Evolutionary conservation across 2,797 vertebrate species (phyloP).

Genomic region (Ficedula albicollis): DNA sequence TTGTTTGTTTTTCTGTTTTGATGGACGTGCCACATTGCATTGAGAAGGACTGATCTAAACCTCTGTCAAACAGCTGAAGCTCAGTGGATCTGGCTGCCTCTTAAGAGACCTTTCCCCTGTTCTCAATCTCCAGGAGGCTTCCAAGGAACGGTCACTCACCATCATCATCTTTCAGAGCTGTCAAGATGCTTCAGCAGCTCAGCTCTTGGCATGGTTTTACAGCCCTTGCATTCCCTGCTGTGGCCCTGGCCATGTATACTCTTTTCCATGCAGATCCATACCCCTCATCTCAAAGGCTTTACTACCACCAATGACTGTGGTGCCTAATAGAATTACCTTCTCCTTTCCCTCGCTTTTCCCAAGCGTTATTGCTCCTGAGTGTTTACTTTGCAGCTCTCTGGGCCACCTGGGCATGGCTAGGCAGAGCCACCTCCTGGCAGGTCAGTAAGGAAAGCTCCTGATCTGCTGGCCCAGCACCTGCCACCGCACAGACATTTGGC

Average conservation of each 20-base stretch:
- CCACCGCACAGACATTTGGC: background rate
- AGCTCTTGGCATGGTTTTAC: background rate
- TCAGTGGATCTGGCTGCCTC: conserved; percentile 1
- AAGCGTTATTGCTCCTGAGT: background rate
- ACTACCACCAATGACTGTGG: background rate
- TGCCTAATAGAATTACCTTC: background rate
- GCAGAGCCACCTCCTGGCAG: conserved; percentile 59
- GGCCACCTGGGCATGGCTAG: conserved; percentile 26
- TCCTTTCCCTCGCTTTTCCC: background rate
- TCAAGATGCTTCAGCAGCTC: background rate
- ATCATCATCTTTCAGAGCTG: conserved; percentile 3
- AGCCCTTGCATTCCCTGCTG: background rate
- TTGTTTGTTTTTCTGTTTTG: background rate
- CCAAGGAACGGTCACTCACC: background rate
- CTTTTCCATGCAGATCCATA: background rate
- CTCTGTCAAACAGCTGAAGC: conserved; percentile 12
- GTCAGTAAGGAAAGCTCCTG: background rate
- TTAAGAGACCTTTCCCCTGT: background rate
- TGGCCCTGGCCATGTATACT: background rate
- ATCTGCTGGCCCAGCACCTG: background rate
- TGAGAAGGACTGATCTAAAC: conserved; percentile 5
- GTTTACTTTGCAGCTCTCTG: background rate
- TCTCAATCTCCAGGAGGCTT: background rate
- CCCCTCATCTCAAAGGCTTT: background rate
- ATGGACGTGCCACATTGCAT: background rate